phyloP scores from a whole-genome alignment of 2,888 invertebrate species.

The Erebia ligea region DNA sequence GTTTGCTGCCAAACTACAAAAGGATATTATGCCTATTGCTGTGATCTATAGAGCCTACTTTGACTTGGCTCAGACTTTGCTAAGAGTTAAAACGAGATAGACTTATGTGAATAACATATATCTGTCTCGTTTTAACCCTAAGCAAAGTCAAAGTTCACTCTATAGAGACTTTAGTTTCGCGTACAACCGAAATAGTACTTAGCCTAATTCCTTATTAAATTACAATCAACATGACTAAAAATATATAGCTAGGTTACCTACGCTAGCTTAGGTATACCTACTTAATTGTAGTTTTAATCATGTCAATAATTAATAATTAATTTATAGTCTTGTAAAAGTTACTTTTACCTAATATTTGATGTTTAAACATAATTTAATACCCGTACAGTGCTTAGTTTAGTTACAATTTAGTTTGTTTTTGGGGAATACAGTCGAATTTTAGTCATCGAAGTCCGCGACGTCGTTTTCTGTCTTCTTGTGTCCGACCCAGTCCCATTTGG shows the following conservation, averaged over 20 bases:
- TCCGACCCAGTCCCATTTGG: slow-evolving; percentile 86
- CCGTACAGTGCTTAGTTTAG: slow-evolving; percentile 51
- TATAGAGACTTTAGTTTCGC: slow-evolving; percentile 7
- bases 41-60: too few species aligned
- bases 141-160: too few species aligned
- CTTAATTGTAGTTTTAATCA: not conserved
- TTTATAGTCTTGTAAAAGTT: slow-evolving; percentile 1
- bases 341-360: slow-evolving; percentile 53
- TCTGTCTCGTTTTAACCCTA: too few species aligned
- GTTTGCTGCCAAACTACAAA: not conserved
- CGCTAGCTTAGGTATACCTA: too few species aligned
- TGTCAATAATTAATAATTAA: slow-evolving; percentile 1
- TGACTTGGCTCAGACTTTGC: too few species aligned
- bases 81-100: too few species aligned
- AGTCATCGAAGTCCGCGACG: slow-evolving; percentile 74
- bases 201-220: not conserved
- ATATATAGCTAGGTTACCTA: too few species aligned
- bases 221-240: slow-evolving; percentile 4
- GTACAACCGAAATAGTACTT: not conserved
- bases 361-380: slow-evolving; percentile 52
- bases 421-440: slow-evolving; percentile 37
- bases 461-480: slow-evolving; percentile 79
- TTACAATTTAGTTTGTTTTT: slow-evolving; percentile 45
- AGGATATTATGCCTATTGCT: not conserved
- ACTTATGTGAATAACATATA: too few species aligned